Conservation (phyloP, 2,113 vertebrate species). For the Nycticorax nycticorax region DNA sequence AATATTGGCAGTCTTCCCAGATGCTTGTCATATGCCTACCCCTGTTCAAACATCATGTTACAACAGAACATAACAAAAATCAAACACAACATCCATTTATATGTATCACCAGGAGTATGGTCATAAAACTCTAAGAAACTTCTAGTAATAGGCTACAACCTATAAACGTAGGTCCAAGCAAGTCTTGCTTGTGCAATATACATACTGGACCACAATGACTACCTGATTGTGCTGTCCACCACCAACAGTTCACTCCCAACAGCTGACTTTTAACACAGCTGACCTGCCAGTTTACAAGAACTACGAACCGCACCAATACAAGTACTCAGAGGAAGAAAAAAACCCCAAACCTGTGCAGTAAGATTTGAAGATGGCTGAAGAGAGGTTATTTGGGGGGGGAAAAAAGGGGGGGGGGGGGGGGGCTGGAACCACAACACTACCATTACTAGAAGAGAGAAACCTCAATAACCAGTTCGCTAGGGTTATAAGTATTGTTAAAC, state of each 20-base stretch:
- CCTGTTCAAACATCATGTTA: conserved; percentile 1
- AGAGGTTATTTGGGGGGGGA: neutral
- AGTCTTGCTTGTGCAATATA: neutral
- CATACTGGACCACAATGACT: neutral
- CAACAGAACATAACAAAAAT: conserved; percentile 15
- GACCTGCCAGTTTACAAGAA: neutral
- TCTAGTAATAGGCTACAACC: neutral
- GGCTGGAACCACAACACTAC: neutral
- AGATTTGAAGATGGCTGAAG: neutral
- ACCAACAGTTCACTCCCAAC: neutral
- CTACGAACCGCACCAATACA: neutral
- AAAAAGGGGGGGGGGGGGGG: no score
- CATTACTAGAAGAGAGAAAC: neutral
- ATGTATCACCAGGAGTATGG: neutral
- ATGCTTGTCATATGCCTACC: conserved; percentile 78
- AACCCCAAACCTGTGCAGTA: neutral
- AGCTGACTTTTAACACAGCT: neutral
- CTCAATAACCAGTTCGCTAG: neutral
- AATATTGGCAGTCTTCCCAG: conserved; percentile 81
- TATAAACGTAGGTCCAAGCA: neutral
- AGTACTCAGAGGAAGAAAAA: neutral
- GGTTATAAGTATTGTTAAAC: rapidly evolving
- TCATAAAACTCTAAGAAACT: neutral
- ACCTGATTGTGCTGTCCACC: neutral
- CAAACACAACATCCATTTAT: neutral